Conservation (phyloP, 2,797 vertebrate genomes). For the Enteromius viviparus region DNA sequence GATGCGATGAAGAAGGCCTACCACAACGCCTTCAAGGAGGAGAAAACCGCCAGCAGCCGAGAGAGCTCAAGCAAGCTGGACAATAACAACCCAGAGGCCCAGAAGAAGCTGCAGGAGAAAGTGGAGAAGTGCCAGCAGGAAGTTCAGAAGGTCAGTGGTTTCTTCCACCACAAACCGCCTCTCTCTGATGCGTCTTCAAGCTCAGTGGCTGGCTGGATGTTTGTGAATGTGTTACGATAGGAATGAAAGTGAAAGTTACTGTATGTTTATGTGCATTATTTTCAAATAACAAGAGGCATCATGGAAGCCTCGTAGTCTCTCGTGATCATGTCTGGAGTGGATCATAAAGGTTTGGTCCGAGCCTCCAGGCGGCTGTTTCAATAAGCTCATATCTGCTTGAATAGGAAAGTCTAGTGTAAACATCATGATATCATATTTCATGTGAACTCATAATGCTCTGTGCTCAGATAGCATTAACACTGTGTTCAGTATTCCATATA, state of each 20-base stretch:
- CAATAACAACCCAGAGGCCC: conserved; percentile 90
- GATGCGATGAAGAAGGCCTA: conserved; percentile 91
- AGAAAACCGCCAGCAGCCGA: conserved; percentile 90
- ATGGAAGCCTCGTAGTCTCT: neutral
- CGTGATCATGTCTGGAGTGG: too few species aligned
- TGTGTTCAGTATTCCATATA: too few species aligned
- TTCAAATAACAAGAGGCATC: neutral
- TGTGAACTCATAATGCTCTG: too few species aligned
- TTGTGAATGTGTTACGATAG: neutral
- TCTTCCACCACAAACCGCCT: conserved; percentile 46
- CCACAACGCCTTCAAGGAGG: conserved; percentile 93
- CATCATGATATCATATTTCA: neutral
- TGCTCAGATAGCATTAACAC: too few species aligned
- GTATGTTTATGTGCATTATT: neutral
- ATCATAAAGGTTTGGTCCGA: neutral
- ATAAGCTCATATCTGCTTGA: neutral
- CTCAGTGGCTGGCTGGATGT: too few species aligned
- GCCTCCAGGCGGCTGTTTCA: neutral
- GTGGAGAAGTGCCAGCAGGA: conserved; percentile 97
- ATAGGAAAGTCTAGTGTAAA: neutral
- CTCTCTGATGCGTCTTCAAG: neutral
- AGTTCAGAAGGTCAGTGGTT: conserved; percentile 85
- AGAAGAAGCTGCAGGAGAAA: conserved; percentile 97
- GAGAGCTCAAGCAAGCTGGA: conserved; percentile 93
- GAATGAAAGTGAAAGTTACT: neutral